phyloP scores from a whole-genome alignment of 2,797 vertebrate genomes.

The Chaetodon trifasciatus region DNA sequence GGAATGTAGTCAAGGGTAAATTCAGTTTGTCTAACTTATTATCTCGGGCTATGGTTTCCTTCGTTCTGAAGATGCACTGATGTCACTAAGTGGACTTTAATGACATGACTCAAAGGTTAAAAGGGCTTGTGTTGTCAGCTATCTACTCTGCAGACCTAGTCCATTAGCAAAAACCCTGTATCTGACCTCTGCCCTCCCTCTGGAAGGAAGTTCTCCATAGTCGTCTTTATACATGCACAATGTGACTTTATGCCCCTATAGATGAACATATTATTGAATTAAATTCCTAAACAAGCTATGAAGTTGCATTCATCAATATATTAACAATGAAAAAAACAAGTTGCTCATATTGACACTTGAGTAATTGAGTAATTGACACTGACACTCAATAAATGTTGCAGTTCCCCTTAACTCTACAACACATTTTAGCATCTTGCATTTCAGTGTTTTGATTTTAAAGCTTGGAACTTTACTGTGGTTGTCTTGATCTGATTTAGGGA shows the following conservation, averaged over 20 bases:
- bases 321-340: neutral
- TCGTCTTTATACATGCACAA: neutral
- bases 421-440: neutral
- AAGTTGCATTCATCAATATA: neutral
- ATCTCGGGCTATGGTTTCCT: neutral
- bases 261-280: neutral
- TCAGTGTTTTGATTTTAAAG: neutral
- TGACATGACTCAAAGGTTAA: neutral
- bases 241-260: neutral
- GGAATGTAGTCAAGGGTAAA: constrained; percentile 11
- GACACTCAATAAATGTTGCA: neutral
- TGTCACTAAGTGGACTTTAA: constrained; percentile 3
- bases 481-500: neutral
- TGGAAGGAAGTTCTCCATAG: neutral
- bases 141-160: neutral
- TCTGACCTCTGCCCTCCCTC: constrained; percentile 19
- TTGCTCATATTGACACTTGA: too few species aligned
- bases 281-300: neutral
- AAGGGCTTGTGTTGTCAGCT: constrained; percentile 11
- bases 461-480: neutral
- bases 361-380: too few species aligned
- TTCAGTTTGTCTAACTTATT: constrained; percentile 6
- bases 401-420: neutral
- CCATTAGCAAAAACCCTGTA: neutral
- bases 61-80: constrained; percentile 9